Evolutionary conservation across 2,113 vertebrate genomes (phyloP).

Genomic region (Podiceps cristatus): DNA sequence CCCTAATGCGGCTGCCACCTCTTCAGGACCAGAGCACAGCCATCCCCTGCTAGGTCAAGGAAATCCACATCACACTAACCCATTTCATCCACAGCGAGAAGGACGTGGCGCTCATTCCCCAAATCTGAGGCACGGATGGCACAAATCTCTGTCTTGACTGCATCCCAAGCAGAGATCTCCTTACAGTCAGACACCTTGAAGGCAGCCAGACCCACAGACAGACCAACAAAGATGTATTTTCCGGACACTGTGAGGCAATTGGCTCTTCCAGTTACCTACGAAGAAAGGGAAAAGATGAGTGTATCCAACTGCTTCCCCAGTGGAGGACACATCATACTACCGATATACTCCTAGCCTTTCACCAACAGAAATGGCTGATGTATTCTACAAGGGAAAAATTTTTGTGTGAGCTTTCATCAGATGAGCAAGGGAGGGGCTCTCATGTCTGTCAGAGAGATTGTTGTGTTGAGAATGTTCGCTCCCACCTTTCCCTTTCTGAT

Average conservation of each 20-base stretch:
- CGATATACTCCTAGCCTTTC: fast-evolving
- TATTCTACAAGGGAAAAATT: background rate
- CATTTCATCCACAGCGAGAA: constrained; percentile 86
- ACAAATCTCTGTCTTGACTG: constrained; percentile 76
- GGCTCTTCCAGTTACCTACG: constrained; percentile 78
- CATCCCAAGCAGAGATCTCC: constrained; percentile 73
- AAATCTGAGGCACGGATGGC: constrained; percentile 72
- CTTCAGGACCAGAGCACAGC: background rate
- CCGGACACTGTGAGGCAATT: constrained; percentile 82
- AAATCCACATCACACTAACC: constrained; percentile 61
- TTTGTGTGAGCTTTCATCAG: background rate
- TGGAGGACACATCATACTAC: background rate
- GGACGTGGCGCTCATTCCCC: constrained; percentile 62
- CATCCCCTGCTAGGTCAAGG: background rate
- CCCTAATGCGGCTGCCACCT: background rate
- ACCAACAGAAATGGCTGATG: background rate
- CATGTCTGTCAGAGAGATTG: background rate
- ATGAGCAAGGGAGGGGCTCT: background rate
- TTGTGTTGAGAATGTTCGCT: background rate
- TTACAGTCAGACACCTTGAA: constrained; percentile 56
- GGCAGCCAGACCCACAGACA: constrained; percentile 78
- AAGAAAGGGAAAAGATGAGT: background rate
- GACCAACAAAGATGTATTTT: constrained; percentile 80
- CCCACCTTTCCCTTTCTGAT: background rate
- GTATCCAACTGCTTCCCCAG: background rate